Evolutionary conservation across 1,140 invertebrate genomes (phyloP), one percentile per base, ranked within the genome.

Genomic region (Bathynomus jamesi): DNA sequence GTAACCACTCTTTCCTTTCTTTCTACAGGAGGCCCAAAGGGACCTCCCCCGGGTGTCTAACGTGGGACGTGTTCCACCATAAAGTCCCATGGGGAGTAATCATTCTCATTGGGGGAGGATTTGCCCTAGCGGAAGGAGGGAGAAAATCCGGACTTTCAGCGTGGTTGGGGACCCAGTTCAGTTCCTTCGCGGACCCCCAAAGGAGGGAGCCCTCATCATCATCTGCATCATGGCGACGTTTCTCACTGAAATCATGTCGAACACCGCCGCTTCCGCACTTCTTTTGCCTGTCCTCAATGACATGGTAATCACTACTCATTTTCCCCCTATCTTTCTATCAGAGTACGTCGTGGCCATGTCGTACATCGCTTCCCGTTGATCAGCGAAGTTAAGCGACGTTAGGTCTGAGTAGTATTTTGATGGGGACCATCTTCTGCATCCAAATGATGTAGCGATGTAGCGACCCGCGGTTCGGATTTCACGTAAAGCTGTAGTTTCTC

Each of bases 71-170:
- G 3, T 79, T 82, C 8, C 80, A 82, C 67, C 76, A 80, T 21
- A 81, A 81, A 60, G 66, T 85, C 21, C 82, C 83, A 0, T 86
- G 85, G 85, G 82, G 82, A 69, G 71, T 84, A 1, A 78, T 85
- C 28, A 74, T 85, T 29, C 24, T 64, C 11, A 24, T 64, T 24
- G 84, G 92, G 31, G 92, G 91, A 64, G 93, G 93, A 0, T 95
- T 95, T 81, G 92, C 93, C 0, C 83, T 96, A 17, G 93, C 94
- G 0, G 87, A 90, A 62, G 93, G 89, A 65, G 90, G 89, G 60
- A 21, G 24, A 29, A 30, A 4, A 24, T 77, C 75, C 0, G 89
- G 89, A 0, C 86, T 95, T 76, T 93, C 91, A 0, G 79, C 81
- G 3, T 85, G 90, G 82, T 85, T 94, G 69, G 91, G 91, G 0